Evolutionary conservation across 2,797 vertebrate species (phyloP).

Genomic region (Sebastolobus alascanus): DNA sequence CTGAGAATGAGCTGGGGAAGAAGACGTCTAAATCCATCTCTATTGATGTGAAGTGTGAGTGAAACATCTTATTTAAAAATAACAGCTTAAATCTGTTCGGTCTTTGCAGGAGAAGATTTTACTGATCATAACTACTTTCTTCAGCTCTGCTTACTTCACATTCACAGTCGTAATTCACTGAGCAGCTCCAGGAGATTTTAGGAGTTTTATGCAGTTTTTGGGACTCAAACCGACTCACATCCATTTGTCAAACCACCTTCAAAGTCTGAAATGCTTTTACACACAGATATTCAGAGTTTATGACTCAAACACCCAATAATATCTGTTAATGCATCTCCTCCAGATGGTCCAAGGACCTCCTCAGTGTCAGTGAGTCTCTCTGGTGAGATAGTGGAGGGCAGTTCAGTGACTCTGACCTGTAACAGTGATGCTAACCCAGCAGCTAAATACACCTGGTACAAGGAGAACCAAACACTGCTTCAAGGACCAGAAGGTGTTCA

Average conservation of each 20-base stretch:
- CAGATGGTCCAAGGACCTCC: background rate
- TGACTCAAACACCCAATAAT: background rate
- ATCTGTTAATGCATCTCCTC: background rate
- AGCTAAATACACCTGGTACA: constrained; percentile 35
- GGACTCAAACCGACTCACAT: background rate
- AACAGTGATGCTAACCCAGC: constrained; percentile 35
- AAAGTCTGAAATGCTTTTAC: background rate
- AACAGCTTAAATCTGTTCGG: background rate
- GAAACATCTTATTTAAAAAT: background rate
- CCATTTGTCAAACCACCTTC: background rate
- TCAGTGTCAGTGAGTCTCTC: background rate
- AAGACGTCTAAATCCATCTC: fast-evolving
- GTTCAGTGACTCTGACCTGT: no score
- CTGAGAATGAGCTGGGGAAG: constrained; percentile 13
- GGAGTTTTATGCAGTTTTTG: no score
- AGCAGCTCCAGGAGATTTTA: background rate
- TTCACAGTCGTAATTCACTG: background rate
- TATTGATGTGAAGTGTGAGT: constrained; percentile 48
- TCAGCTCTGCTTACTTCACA: background rate
- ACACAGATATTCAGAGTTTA: no score
- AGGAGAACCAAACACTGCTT: constrained; percentile 10
- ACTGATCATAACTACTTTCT: background rate
- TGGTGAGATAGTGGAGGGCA: no score
- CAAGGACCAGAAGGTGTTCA: background rate
- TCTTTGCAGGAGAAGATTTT: background rate